Evolutionary conservation across 2,888 invertebrate genomes (phyloP), one percentile per base, ranked within the genome.

Genomic region (Malacosoma neustria): DNA sequence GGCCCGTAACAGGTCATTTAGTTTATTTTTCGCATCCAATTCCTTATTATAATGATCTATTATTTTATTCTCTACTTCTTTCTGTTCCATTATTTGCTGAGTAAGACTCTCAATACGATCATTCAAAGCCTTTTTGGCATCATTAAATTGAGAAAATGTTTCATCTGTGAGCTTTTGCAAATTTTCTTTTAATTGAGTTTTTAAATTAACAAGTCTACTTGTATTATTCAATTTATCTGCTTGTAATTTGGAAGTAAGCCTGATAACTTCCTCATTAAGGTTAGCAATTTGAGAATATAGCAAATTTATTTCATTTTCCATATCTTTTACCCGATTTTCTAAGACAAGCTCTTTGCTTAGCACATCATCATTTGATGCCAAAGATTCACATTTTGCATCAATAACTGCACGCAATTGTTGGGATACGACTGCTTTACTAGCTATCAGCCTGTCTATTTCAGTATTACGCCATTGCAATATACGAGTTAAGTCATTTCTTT

Each of bases 1-100:
- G 22, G 89, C 90, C 81, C 95, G 95, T 62, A 96, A 96, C 7
- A 97, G 77, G 47, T 94, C 92, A 1, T 93, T 91, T 38, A 98
- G 81, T 77, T 93, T 94, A 0, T 91, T 91, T 77, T 96, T 95
- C 2, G 96, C 93, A 42, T 92, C 90, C 11, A 97, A 80, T 82
- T 98, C 97, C 54, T 93, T 90, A 58, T 91, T 89, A 54, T 90
- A 92, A 53, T 90, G 90, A 46, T 95, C 89, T 67, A 90, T 87
- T 88, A 95, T 79, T 89, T 91, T 84, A 81, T 90, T 81, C 85
- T 93, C 90, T 44, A 90, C 88, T 58, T 94, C 93, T 51, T 91
- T 89, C 46, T 93, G 92, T 55, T 91, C 90, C 61, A 91, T 88
- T 41, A 95, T 77, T 48, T 92, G 91, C 48, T 91, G 88, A 2